phyloP scores from a whole-genome alignment of 2,797 vertebrate genomes.

The Phyllotis vaccarum region DNA sequence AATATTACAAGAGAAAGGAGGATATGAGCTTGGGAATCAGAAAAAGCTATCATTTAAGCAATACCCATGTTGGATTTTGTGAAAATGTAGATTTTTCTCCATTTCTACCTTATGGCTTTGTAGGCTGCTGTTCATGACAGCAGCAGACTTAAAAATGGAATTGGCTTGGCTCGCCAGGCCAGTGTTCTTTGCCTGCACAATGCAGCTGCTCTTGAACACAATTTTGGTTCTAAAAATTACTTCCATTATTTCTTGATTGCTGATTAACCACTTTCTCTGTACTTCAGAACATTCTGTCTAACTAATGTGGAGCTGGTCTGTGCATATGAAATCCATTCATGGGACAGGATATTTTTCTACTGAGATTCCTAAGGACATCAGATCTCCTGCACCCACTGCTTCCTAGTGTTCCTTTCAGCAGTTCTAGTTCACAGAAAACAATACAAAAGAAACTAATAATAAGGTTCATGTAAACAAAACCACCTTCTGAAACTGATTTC shows the following conservation, averaged over 20 bases:
- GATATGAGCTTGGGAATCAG: neutral
- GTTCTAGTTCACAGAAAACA: neutral
- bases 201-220: constrained; percentile 46
- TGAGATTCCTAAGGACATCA: neutral
- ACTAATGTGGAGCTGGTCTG: constrained; percentile 22
- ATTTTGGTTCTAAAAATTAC: constrained; percentile 38
- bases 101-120: neutral
- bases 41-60: neutral
- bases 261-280: constrained; percentile 51
- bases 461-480: neutral
- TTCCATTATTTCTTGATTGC: constrained; percentile 46
- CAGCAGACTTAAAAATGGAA: constrained; percentile 36
- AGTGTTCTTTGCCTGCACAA: constrained; percentile 30
- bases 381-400: neutral
- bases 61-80: neutral
- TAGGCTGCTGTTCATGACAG: neutral
- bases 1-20: neutral
- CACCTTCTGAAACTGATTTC: neutral
- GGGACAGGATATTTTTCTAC: neutral
- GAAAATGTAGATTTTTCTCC: neutral
- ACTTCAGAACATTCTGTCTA: constrained; percentile 38
- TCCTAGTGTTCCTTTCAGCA: neutral
- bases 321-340: constrained; percentile 41
- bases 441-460: neutral
- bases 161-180: neutral